Evolutionary conservation across 2,113 vertebrate species (phyloP).

Genomic region (Thryonomys swinderianus): DNA sequence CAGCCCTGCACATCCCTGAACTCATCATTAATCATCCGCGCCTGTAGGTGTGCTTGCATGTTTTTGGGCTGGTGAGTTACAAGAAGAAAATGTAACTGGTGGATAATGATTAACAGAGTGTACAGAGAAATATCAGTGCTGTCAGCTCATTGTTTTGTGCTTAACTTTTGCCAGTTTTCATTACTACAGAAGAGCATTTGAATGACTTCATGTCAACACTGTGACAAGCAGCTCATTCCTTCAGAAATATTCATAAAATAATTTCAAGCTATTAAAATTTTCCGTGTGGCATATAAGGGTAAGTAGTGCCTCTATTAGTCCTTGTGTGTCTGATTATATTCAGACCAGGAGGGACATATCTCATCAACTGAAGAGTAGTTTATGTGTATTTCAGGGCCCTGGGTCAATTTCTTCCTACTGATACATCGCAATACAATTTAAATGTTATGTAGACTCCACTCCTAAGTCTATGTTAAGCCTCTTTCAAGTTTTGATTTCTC

Average conservation of each 20-base stretch:
- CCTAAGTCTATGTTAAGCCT: neutral
- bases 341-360: neutral
- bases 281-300: neutral
- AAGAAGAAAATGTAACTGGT: conserved; percentile 47
- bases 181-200: conserved; percentile 51
- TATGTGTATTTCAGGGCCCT: neutral
- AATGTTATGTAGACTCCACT: neutral
- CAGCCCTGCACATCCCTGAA: neutral
- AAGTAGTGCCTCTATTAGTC: neutral
- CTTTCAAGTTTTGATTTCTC: conserved; percentile 22
- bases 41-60: conserved; percentile 41
- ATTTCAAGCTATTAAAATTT: conserved; percentile 41
- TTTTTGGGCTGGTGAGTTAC: conserved; percentile 42
- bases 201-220: conserved; percentile 62
- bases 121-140: conserved; percentile 31
- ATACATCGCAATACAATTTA: neutral
- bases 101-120: conserved; percentile 70
- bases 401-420: neutral
- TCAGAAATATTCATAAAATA: conserved; percentile 59
- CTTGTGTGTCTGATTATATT: neutral
- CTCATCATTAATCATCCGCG: conserved; percentile 60
- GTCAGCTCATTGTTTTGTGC: conserved; percentile 61
- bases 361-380: neutral
- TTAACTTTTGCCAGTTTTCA: conserved; percentile 74
- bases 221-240: conserved; percentile 59